Evolutionary conservation across 2,888 invertebrate species (phyloP), one percentile per base, ranked within the genome.

Genomic region (Drosophila nr. medialis): DNA sequence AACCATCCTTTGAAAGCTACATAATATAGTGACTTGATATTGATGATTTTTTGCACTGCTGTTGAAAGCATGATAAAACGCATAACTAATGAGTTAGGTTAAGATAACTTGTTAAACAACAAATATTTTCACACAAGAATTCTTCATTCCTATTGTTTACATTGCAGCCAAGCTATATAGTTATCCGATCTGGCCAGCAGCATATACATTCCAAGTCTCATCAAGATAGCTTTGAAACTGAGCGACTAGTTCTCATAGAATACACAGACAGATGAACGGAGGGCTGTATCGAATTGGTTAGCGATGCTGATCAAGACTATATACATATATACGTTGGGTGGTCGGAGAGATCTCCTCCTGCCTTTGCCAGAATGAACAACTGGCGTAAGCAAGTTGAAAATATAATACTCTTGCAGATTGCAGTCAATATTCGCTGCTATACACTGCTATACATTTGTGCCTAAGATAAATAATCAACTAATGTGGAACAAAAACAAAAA

Each of bases 311-410:
- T 24, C 45, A 1, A 8, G 45, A 8, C 1, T 24, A 24, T 24
- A 13, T 45, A 45, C 13, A 45, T 38, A 18, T 42, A 42, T 6
- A 11, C 5, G 0, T 42, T 21, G 3, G 21, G 7, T 4, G 21
- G 13, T 21, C 13, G 1, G 10, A 40, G n/a, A 42, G 11, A 21
- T 21, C 11, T 21, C 5, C 21, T 11, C 0, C 6, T 0, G 1
- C 24, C 7, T 45, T 1, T 1, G 1, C 45, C 2, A 8, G 13
- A 15, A 21, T 45, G 7, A 24, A 45, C 2, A 4, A 1, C 21
- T 13, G 6, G 0, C 6, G 0, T 21, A 1, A 1, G 3, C 6
- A 21, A 42, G 13, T 1, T 13, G 21, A 21, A 21, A 6, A 21
- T 21, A 6, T 42, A 0, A 21, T 5, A 42, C 1, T 21, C 6